A percentile compares a stretch with the other conserved stretches of the same genome.
These are phyloP conservation scores for Anarsia innoxiella DNA, from an alignment of 2,888 invertebrate species.

Conservation along the genomic window DNA sequence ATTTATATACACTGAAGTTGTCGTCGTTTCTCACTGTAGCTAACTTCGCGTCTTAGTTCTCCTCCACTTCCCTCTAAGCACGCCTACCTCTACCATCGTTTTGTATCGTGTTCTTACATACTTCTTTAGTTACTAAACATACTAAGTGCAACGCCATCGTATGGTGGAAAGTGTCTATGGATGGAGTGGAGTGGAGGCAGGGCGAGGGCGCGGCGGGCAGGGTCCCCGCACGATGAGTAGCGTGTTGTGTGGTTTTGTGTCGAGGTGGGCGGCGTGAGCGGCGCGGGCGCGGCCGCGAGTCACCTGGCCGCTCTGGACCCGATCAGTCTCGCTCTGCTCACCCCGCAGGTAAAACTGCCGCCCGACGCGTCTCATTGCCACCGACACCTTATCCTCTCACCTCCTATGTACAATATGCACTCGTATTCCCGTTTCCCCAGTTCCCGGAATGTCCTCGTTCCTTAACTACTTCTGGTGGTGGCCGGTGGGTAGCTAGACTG, in stretches of 20 bases:
- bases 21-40: constrained; percentile 55
- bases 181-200: constrained; percentile 43
- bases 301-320: constrained; percentile 75
- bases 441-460: constrained; percentile 30
- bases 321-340: constrained; percentile 72
- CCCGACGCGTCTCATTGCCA: constrained; percentile 38
- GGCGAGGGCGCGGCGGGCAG: constrained; percentile 30
- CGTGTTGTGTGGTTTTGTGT: constrained; percentile 75
- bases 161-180: constrained; percentile 23
- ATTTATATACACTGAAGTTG: constrained; percentile 52
- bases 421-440: constrained; percentile 18
- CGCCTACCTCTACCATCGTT: no score
- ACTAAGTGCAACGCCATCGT: constrained; percentile 10
- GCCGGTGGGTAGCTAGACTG: constrained; percentile 61
- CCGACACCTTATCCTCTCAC: constrained; percentile 24
- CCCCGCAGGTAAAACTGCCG: constrained; percentile 64
- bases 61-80: constrained; percentile 38
- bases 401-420: constrained; percentile 13
- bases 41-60: constrained; percentile 51
- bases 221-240: constrained; percentile 68
- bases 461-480: constrained; percentile 48
- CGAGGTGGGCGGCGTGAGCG: constrained; percentile 77
- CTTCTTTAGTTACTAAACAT: no score
- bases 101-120: not conserved
- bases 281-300: constrained; percentile 70